Evolutionary conservation across 2,113 vertebrate genomes (phyloP).

Genomic region (Ceratotherium simum): DNA sequence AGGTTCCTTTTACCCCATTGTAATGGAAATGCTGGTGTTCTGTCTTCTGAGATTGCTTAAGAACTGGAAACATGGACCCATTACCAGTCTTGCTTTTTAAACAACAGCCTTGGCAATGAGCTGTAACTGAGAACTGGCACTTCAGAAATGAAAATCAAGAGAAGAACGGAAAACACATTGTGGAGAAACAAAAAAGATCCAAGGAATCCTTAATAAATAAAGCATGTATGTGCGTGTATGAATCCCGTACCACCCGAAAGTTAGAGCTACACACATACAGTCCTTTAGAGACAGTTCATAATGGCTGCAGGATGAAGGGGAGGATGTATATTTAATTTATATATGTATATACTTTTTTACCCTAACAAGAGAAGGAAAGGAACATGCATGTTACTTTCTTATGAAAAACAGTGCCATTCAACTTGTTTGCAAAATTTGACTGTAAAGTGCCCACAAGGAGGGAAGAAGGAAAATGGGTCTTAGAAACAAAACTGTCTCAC

Average conservation of each 20-base stretch:
- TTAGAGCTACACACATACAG: neutral
- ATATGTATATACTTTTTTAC: neutral
- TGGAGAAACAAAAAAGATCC: neutral
- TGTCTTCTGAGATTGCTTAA: constrained; percentile 7
- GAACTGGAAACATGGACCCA: neutral
- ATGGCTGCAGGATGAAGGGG: neutral
- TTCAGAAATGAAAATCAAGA: constrained; percentile 6
- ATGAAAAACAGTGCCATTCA: neutral
- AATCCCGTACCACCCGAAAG: neutral
- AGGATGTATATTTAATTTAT: neutral
- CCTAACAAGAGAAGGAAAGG: neutral
- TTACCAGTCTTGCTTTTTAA: neutral
- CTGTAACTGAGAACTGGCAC: neutral
- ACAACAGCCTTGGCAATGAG: neutral
- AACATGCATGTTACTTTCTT: neutral
- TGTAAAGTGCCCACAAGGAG: neutral
- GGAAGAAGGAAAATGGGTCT: neutral
- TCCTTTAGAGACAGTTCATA: neutral
- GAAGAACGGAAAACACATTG: neutral
- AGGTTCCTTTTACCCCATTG: neutral
- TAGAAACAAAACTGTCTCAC: neutral
- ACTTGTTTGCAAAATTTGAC: neutral
- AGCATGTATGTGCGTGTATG: neutral
- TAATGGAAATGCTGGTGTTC: neutral
- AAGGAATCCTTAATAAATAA: neutral